These are phyloP conservation scores for Holocentrus rufus DNA, from an alignment of 2,797 vertebrate species.

Conservation along the genomic window DNA sequence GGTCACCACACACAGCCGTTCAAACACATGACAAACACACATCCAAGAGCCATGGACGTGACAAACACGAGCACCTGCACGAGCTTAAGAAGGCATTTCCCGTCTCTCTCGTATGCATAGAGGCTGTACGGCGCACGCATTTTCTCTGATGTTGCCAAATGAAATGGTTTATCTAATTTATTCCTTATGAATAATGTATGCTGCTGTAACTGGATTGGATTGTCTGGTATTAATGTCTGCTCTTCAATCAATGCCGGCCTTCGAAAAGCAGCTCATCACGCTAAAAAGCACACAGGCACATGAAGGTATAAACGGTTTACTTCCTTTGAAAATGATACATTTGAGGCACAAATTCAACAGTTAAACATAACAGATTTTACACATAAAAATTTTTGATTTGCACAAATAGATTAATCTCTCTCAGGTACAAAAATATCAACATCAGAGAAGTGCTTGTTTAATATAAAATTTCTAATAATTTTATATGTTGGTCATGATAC, in stretches of 20 bases:
- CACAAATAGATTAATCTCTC: constrained; percentile 6
- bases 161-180: constrained; percentile 75
- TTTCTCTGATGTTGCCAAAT: constrained; percentile 47
- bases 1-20: constrained; percentile 64
- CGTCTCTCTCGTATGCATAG: constrained; percentile 35
- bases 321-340: constrained; percentile 27
- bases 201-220: constrained; percentile 66
- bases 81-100: constrained; percentile 13
- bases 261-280: constrained; percentile 30
- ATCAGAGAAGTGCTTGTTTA: constrained; percentile 8
- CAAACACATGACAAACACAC: constrained; percentile 66
- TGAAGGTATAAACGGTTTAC: constrained; percentile 39
- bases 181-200: constrained; percentile 76
- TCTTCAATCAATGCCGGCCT: constrained; percentile 47
- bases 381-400: not conserved
- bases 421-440: constrained; percentile 30
- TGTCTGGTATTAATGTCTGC: constrained; percentile 47
- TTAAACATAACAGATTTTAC: not conserved
- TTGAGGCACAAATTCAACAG: not conserved
- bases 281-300: constrained; percentile 36
- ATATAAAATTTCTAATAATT: constrained; percentile 8
- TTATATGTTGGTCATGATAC: not conserved
- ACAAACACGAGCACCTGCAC: constrained; percentile 66
- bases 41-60: constrained; percentile 67
- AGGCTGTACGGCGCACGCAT: constrained; percentile 7